Conservation (phyloP, 2,888 invertebrate genomes). For the Girardia tigrina region DNA sequence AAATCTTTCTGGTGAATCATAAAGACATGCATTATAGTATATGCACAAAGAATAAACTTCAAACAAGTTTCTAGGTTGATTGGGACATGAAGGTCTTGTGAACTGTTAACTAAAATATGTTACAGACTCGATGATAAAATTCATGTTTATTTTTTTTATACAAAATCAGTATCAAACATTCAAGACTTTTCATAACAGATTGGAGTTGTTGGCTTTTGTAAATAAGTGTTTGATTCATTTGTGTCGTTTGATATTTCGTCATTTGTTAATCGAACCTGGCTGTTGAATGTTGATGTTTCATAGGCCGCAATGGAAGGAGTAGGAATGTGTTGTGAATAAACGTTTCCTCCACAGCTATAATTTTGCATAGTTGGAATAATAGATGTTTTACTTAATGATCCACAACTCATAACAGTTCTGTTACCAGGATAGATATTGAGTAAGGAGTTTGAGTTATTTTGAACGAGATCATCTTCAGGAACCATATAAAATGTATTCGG, state of each 20-base stretch:
- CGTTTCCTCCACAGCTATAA: neutral
- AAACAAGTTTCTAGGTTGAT: too few species aligned
- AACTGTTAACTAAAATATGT: too few species aligned
- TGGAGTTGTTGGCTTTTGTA: neutral
- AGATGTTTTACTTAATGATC: neutral
- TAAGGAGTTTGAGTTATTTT: neutral
- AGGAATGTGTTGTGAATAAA: neutral
- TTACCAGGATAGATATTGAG: neutral
- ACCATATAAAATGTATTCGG: neutral
- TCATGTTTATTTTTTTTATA: too few species aligned
- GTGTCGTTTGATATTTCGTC: neutral
- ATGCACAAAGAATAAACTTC: too few species aligned
- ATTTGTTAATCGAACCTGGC: neutral
- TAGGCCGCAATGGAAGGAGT: neutral
- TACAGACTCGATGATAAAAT: too few species aligned
- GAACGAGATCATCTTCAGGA: neutral
- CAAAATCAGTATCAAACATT: too few species aligned
- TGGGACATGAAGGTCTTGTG: too few species aligned
- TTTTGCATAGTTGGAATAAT: neutral
- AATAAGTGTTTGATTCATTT: neutral
- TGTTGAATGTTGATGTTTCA: neutral
- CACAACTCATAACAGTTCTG: neutral
- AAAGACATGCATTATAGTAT: too few species aligned
- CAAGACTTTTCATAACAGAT: neutral
- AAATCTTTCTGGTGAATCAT: too few species aligned